These are phyloP conservation scores for Myoxocephalus aenaeus DNA, from an alignment of 2,797 vertebrate genomes.

Conservation along the genomic window DNA sequence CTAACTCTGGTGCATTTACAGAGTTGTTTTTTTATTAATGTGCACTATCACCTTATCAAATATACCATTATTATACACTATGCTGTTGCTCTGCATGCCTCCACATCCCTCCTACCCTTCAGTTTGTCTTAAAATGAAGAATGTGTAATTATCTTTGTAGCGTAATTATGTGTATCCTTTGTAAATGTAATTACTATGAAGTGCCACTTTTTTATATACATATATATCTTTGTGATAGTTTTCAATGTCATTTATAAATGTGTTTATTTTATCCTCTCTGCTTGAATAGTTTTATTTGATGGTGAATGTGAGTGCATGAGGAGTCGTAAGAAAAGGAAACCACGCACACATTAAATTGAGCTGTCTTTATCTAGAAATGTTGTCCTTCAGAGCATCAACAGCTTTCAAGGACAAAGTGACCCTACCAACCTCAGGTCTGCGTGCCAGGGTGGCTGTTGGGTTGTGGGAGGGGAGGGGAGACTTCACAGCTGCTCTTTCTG, in stretches of 20 bases:
- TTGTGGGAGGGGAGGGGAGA: conserved; percentile 48
- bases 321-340: not conserved
- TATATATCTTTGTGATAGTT: not conserved
- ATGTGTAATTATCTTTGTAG: conserved; percentile 31
- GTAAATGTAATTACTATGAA: conserved; percentile 16
- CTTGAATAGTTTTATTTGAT: conserved; percentile 21
- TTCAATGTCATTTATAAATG: conserved; percentile 32
- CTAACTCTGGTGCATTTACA: no score
- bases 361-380: conserved; percentile 52
- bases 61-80: conserved; percentile 6
- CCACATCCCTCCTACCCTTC: conserved; percentile 22
- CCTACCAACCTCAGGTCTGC: conserved; percentile 61
- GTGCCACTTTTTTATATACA: not conserved
- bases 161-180: conserved; percentile 27
- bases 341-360: conserved; percentile 20
- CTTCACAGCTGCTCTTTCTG: conserved; percentile 71
- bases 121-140: conserved; percentile 7
- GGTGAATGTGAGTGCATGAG: not conserved
- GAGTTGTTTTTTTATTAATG: no score
- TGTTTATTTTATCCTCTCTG: conserved; percentile 11
- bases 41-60: no score
- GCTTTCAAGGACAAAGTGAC: conserved; percentile 81
- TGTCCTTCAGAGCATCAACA: conserved; percentile 74
- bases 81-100: conserved; percentile 34
- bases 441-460: conserved; percentile 54